phyloP scores from a whole-genome alignment of 2,797 vertebrate species.

The Avahi laniger region DNA sequence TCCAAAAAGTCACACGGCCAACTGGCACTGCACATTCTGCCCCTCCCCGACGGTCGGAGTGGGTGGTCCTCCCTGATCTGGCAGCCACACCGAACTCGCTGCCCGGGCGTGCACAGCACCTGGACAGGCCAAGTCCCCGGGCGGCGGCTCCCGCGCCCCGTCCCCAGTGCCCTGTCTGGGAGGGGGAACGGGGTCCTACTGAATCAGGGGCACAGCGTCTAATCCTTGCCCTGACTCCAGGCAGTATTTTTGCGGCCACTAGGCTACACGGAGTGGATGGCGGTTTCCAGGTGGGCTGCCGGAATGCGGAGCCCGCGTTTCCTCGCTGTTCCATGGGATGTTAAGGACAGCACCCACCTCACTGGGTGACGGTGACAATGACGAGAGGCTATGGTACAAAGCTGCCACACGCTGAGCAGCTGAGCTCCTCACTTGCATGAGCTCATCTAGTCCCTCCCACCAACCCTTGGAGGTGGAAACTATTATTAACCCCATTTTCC shows the following conservation, averaged over 20 bases:
- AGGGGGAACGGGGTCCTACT: too few species aligned
- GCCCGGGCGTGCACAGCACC: rapidly evolving
- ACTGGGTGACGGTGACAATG: rapidly evolving
- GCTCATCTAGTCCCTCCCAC: not conserved
- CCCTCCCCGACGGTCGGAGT: not conserved
- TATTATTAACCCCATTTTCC: slow-evolving; percentile 3
- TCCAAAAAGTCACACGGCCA: not conserved
- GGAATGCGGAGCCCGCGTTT: not conserved
- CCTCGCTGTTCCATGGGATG: rapidly evolving
- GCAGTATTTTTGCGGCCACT: rapidly evolving
- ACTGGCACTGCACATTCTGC: not conserved
- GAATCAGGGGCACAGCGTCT: not conserved
- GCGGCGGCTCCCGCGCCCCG: rapidly evolving
- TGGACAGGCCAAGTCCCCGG: not conserved
- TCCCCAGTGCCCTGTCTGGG: not conserved
- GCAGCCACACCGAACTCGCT: not conserved
- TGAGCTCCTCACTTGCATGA: not conserved
- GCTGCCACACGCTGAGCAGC: not conserved
- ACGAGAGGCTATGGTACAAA: rapidly evolving
- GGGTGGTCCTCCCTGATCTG: not conserved
- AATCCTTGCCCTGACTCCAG: not conserved
- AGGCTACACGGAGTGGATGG: not conserved
- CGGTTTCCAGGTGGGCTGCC: not conserved
- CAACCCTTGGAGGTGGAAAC: not conserved
- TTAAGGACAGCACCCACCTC: rapidly evolving